Evolutionary conservation across 2,888 invertebrate genomes (phyloP), one percentile per base, ranked within the genome.

Genomic region (Apotomis turbidana): DNA sequence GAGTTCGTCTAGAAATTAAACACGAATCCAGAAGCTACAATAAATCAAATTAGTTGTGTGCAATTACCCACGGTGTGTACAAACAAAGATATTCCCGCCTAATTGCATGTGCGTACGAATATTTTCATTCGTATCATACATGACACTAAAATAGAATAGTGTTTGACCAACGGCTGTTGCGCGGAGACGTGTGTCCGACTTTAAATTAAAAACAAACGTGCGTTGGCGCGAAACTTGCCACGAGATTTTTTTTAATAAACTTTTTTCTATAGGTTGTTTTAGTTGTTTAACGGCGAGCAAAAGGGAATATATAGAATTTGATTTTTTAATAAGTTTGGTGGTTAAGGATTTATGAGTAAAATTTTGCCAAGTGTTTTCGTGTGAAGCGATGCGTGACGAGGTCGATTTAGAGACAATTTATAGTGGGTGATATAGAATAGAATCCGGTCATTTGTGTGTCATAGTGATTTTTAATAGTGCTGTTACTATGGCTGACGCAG

Each of bases 101-200:
- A 82, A 83, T 82, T 81, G 84, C 81, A 83, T 78, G 77, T 80
- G 78, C 78, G 80, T 78, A 82, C 82, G 80, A 85, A 82, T 83
- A 79, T 87, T 86, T 87, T 85, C 80, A 82, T 86, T 87, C 84
- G 77, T 80, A 49, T 46, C 41, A 55, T 66, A 78, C 78, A 78
- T 80, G 77, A 75, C 79, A 81, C 84, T 81, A 84, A 91, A 90
- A 91, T 91, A 91, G 90, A 90, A 83, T 87, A 92, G 91, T 91
- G 81, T 85, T 85, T 81, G 84, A 82, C 81, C 81, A 83, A 81
- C 85, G 77, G 80, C 78, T 83, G 83, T 74, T 81, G 82, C 79
- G 83, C 76, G 77, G 78, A 78, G 88, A 87, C 88, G 90, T 82
- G 79, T 77, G 80, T 80, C 79, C 80, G 79, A 78, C 75, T 75